phyloP scores from a whole-genome alignment of 2,888 invertebrate genomes.

The Reticulitermes lucifugus region DNA sequence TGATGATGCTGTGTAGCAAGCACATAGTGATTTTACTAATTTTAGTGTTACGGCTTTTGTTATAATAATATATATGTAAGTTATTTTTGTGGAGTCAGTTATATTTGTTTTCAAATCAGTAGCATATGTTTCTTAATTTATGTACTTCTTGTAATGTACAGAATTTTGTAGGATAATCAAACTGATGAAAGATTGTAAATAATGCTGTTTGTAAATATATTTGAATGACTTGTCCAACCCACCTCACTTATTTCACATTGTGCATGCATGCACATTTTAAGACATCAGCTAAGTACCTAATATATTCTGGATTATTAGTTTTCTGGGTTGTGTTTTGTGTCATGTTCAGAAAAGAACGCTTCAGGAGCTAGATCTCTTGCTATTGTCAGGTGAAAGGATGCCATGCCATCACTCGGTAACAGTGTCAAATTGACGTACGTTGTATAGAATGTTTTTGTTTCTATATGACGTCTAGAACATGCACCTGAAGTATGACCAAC shows the following conservation, averaged over 20 bases:
- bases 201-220: conserved; percentile 10
- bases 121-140: background rate
- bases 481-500: too few species aligned
- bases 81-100: background rate
- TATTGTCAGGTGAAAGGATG: too few species aligned
- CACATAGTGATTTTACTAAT: background rate
- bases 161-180: conserved; percentile 3
- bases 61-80: background rate
- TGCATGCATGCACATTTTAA: too few species aligned
- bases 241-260: background rate
- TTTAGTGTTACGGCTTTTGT: background rate
- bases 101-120: background rate
- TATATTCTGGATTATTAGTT: too few species aligned
- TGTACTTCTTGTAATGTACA: conserved; percentile 8
- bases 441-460: too few species aligned
- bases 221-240: background rate
- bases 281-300: too few species aligned
- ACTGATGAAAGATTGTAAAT: background rate
- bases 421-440: too few species aligned
- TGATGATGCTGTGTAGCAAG: conserved; percentile 3
- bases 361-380: too few species aligned
- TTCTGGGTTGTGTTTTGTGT: too few species aligned
- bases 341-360: too few species aligned
- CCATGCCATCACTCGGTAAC: too few species aligned
- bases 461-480: too few species aligned